phyloP scores from a whole-genome alignment of 2,797 vertebrate genomes.

The Chelonia mydas region DNA sequence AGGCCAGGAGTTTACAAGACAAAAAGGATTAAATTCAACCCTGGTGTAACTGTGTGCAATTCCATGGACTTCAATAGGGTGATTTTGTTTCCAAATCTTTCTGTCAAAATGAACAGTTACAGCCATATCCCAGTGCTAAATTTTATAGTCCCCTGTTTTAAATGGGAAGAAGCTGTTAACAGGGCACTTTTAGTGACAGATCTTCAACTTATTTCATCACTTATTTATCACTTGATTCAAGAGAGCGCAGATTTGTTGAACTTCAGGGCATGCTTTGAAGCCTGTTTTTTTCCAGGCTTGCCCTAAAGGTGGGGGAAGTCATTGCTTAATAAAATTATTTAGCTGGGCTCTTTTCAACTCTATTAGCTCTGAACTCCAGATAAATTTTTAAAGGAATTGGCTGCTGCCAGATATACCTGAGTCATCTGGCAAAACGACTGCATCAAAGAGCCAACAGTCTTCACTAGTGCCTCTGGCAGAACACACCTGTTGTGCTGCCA shows the following conservation, averaged over 20 bases:
- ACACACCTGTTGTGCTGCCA: constrained; percentile 69
- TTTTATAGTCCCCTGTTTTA: constrained; percentile 54
- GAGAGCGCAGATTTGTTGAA: constrained; percentile 60
- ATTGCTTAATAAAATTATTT: constrained; percentile 68
- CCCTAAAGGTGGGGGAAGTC: constrained; percentile 56
- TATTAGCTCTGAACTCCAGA: constrained; percentile 64
- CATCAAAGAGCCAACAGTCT: constrained; percentile 57
- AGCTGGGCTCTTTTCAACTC: constrained; percentile 53
- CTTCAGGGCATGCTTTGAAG: constrained; percentile 52
- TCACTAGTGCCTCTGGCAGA: constrained; percentile 68
- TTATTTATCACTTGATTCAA: constrained; percentile 70
- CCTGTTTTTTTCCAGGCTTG: constrained; percentile 51
- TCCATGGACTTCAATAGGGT: constrained; percentile 6
- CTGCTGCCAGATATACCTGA: constrained; percentile 66
- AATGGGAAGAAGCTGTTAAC: constrained; percentile 51
- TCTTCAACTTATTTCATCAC: constrained; percentile 58
- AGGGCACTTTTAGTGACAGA: constrained; percentile 60
- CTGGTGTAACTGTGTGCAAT: neutral
- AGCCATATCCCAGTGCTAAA: constrained; percentile 51
- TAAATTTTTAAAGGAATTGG: constrained; percentile 64
- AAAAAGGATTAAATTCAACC: constrained; percentile 20
- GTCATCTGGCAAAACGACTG: constrained; percentile 68
- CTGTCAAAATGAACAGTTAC: neutral
- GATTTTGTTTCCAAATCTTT: neutral
- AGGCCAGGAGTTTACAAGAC: constrained; percentile 67